phyloP scores from a whole-genome alignment of 2,888 invertebrate genomes.

The Scaeva pyrastri region DNA sequence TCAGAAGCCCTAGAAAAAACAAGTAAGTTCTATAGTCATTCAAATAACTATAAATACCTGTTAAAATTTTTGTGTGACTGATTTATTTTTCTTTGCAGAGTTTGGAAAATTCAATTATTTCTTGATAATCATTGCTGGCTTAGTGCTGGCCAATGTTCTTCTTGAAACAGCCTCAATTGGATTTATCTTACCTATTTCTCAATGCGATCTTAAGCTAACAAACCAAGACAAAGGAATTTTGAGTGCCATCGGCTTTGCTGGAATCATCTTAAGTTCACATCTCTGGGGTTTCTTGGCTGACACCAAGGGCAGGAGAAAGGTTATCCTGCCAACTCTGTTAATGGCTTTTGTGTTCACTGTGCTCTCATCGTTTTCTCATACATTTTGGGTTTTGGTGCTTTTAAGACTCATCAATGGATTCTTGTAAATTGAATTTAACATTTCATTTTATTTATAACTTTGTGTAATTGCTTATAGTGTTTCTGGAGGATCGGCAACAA shows the following conservation, averaged over 20 bases:
- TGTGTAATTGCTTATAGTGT: slow-evolving; percentile 77
- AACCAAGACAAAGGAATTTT: slow-evolving; percentile 83
- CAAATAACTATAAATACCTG: too few species aligned
- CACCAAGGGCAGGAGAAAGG: slow-evolving; percentile 84
- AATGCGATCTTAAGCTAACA: slow-evolving; percentile 83
- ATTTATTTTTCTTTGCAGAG: slow-evolving; percentile 79
- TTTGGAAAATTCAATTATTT: slow-evolving; percentile 85
- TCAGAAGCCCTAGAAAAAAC: slow-evolving; percentile 69
- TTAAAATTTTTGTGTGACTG: too few species aligned
- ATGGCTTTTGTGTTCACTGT: slow-evolving; percentile 84
- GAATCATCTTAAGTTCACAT: slow-evolving; percentile 85
- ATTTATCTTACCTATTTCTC: slow-evolving; percentile 85
- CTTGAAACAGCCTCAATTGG: slow-evolving; percentile 84
- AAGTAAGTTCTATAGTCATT: slow-evolving; percentile 33
- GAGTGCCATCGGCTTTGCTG: slow-evolving; percentile 82
- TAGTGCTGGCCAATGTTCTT: slow-evolving; percentile 84
- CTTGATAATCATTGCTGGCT: slow-evolving; percentile 84
- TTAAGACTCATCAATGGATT: slow-evolving; percentile 85
- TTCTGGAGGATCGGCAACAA: slow-evolving; percentile 84
- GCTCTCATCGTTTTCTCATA: slow-evolving; percentile 84
- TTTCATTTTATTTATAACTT: not conserved
- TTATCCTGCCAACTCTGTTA: slow-evolving; percentile 84
- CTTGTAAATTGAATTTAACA: slow-evolving; percentile 83
- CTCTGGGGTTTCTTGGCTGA: slow-evolving; percentile 86
- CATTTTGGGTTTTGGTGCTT: slow-evolving; percentile 84